Evolutionary conservation across 1,140 invertebrate species (phyloP).

Genomic region (Zeugodacus cucurbitae): DNA sequence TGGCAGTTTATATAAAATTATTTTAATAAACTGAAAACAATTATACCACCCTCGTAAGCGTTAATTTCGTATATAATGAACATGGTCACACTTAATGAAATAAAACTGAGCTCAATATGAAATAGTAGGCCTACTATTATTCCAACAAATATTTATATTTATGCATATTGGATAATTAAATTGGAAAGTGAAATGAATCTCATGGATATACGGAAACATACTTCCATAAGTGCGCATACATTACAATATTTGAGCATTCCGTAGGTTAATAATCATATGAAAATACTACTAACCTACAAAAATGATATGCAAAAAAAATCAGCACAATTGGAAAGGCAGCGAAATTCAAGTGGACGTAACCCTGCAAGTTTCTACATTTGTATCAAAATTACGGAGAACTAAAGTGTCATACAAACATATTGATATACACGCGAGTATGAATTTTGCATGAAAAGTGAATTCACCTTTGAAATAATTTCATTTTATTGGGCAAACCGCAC

Average conservation of each 20-base stretch:
- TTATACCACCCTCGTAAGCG: not conserved
- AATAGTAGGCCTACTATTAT: not conserved
- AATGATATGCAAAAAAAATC: not conserved
- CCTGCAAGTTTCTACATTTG: not conserved
- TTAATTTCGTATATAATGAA: not conserved
- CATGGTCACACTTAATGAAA: not conserved
- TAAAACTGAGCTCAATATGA: not conserved
- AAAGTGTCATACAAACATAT: not conserved
- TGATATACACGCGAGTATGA: not conserved
- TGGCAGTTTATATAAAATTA: no score
- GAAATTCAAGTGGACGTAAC: slow-evolving; percentile 2
- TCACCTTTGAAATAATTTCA: not conserved
- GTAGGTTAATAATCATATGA: not conserved
- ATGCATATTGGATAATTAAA: not conserved
- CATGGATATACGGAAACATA: not conserved
- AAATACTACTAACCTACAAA: not conserved
- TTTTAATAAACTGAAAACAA: no score
- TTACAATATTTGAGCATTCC: not conserved
- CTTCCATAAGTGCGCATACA: not conserved
- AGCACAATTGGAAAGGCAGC: not conserved
- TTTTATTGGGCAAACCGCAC: not conserved
- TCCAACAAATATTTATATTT: not conserved
- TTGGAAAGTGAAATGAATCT: not conserved
- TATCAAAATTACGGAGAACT: not conserved
- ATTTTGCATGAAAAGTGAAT: not conserved